phyloP scores from a whole-genome alignment of 2,888 invertebrate genomes.

The Watsonalla binaria region DNA sequence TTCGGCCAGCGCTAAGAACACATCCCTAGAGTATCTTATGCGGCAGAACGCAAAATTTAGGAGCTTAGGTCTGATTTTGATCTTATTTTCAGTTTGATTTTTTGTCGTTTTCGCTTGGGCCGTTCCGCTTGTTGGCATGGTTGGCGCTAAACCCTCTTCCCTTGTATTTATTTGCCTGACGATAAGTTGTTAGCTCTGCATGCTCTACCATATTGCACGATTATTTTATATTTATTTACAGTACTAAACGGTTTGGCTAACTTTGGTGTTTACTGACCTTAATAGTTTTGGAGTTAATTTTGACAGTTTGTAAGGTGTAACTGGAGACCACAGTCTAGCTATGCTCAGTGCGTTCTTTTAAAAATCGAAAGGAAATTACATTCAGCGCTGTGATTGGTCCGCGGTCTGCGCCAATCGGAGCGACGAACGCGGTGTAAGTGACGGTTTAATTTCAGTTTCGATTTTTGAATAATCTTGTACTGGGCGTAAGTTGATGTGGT shows the following conservation, averaged over 20 bases:
- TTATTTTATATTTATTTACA: constrained; percentile 1
- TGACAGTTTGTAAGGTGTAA: not conserved
- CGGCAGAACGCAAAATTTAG: constrained; percentile 73
- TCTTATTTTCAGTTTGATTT: constrained; percentile 18
- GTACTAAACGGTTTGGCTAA: too few species aligned
- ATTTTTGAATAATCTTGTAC: too few species aligned
- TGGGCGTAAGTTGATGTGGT: too few species aligned
- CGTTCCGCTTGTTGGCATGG: constrained; percentile 35
- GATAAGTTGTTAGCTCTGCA: constrained; percentile 31
- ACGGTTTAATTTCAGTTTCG: too few species aligned
- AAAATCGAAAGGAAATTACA: too few species aligned
- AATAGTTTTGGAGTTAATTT: not conserved
- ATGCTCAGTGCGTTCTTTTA: too few species aligned
- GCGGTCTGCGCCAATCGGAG: too few species aligned
- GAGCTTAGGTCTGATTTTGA: constrained; percentile 74
- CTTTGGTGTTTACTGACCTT: not conserved
- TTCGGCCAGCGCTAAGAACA: constrained; percentile 72
- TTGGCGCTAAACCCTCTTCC: constrained; percentile 36
- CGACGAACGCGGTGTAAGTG: too few species aligned
- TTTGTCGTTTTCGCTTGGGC: constrained; percentile 27
- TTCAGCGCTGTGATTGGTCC: too few species aligned
- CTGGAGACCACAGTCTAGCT: too few species aligned
- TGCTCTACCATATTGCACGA: constrained; percentile 27
- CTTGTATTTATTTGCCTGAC: constrained; percentile 10
- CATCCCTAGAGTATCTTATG: constrained; percentile 71